Evolutionary conservation across 2,888 invertebrate genomes (phyloP).

Genomic region (Dryomyza anilis): DNA sequence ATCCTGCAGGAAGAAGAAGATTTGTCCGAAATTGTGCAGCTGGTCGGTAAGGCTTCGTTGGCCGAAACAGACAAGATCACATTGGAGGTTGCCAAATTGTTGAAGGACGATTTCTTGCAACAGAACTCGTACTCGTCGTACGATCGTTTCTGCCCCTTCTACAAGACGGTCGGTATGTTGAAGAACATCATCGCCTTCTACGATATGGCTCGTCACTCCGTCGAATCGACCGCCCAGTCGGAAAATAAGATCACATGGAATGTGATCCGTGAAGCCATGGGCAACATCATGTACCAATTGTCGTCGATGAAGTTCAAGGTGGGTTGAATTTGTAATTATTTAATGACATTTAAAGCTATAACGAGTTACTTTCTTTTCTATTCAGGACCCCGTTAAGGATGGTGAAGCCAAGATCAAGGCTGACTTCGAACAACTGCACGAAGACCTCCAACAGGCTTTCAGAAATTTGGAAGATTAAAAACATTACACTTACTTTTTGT

Average conservation of each 20-base stretch:
- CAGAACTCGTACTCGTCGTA: slow-evolving; percentile 97
- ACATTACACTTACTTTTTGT: slow-evolving; percentile 6
- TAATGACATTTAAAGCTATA: not conserved
- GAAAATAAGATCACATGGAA: slow-evolving; percentile 99
- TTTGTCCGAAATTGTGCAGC: slow-evolving; percentile 98
- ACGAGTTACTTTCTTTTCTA: not conserved
- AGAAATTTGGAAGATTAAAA: slow-evolving; percentile 96
- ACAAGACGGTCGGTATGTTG: slow-evolving; percentile 99
- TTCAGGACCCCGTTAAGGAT: slow-evolving; percentile 94
- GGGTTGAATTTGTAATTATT: slow-evolving; percentile 31
- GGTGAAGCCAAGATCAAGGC: slow-evolving; percentile 97
- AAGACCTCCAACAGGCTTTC: slow-evolving; percentile 97
- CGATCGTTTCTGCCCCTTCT: slow-evolving; percentile 99
- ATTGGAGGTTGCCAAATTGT: slow-evolving; percentile 94
- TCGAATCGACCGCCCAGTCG: slow-evolving; percentile 97
- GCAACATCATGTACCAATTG: slow-evolving; percentile 93
- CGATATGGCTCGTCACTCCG: slow-evolving; percentile 96
- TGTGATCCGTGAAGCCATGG: slow-evolving; percentile 96
- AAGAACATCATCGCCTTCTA: slow-evolving; percentile 98
- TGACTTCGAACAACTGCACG: slow-evolving; percentile 95
- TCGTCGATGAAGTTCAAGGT: slow-evolving; percentile 99
- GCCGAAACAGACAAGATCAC: slow-evolving; percentile 99
- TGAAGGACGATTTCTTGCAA: slow-evolving; percentile 99
- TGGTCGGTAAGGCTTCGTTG: slow-evolving; percentile 98
- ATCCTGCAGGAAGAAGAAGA: slow-evolving; percentile 99